Base-by-base conservation (phyloP, 2,888 invertebrate genomes). In the Chelonus formosanus region DNA sequence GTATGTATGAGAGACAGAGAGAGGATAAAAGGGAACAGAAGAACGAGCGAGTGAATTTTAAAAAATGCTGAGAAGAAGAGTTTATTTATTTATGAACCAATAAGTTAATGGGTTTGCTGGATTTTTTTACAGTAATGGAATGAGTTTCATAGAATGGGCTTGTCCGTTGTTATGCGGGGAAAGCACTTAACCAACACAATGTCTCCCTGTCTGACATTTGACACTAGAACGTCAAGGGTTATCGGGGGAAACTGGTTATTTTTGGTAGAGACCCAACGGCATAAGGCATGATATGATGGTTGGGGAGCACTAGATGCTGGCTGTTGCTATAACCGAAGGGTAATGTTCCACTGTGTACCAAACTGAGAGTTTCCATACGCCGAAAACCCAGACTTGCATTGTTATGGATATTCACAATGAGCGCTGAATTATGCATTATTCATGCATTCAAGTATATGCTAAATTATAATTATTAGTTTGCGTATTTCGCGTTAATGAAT, bases 261-360 rank as follows among this genome's bases (percentile, higher is more conserved):
- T 73, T 71, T 65, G 68, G 67, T 67, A 20, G 57, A 57, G 75
- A 78, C 72, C 71, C 71, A 74, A 76, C 75, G 75, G 76, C 71
- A 70, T 74, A 77, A 76, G 76, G 76, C 75, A 76, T 71, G 67
- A 54, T 59, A 50, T 50, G 67, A 65, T 59, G 60, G 43, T 45
- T 52, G 45, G 64, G 31, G 36, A 43, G 58, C 58, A 59, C 45
- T 45, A 34, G 50, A 59, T 59, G 47, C 62, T 45, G 10, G 59
- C 44, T 54, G 66, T 67, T 67, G 67, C 61, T 67, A 54, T 71
- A 66, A 67, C 67, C 66, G 54, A 65, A 67, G 55, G 71, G 63
- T 66, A 65, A 54, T 66, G 69, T 67, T 70, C 67, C 65, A 36
- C 69, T 56, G 63, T 54, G 67, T 34, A 52, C 34, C 34, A 31